Conservation (phyloP, 2,113 vertebrate species). For the Nanorana parkeri region DNA sequence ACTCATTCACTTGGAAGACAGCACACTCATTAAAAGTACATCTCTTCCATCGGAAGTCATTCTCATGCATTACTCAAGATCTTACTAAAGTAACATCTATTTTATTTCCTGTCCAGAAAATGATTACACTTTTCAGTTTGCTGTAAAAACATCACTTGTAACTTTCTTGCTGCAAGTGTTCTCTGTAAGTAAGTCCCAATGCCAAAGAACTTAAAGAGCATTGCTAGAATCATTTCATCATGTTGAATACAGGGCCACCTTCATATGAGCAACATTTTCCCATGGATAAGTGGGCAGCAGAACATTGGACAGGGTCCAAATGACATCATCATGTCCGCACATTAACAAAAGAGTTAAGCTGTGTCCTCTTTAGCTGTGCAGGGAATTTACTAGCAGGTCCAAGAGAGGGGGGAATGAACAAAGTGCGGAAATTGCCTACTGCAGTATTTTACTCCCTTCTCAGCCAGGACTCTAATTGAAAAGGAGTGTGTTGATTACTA, state of each 20-base stretch:
- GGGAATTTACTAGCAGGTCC: constrained; percentile 10
- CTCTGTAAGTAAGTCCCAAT: constrained; percentile 59
- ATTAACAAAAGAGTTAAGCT: constrained; percentile 43
- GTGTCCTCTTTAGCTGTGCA: constrained; percentile 20
- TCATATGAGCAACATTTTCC: constrained; percentile 75
- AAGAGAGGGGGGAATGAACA: not conserved
- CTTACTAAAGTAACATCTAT: constrained; percentile 62
- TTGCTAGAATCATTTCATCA: constrained; percentile 68
- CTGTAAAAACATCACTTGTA: constrained; percentile 59
- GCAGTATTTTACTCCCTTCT: constrained; percentile 8
- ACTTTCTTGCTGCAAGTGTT: constrained; percentile 61
- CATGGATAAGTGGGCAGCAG: constrained; percentile 65
- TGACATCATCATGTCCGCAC: constrained; percentile 41
- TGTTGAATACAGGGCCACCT: constrained; percentile 67
- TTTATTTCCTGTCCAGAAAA: constrained; percentile 74
- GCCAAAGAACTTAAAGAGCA: constrained; percentile 63
- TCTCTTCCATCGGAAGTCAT: constrained; percentile 3
- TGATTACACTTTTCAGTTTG: constrained; percentile 63
- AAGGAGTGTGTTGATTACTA: not conserved
- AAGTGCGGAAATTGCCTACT: constrained; percentile 2
- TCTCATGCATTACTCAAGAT: not conserved
- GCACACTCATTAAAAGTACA: not conserved
- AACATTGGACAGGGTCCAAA: constrained; percentile 42
- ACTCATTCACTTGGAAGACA: constrained; percentile 9
- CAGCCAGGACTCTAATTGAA: not conserved